These are phyloP conservation scores for Rhinoderma darwinii DNA, from an alignment of 2,113 vertebrate genomes.

Conservation along the genomic window DNA sequence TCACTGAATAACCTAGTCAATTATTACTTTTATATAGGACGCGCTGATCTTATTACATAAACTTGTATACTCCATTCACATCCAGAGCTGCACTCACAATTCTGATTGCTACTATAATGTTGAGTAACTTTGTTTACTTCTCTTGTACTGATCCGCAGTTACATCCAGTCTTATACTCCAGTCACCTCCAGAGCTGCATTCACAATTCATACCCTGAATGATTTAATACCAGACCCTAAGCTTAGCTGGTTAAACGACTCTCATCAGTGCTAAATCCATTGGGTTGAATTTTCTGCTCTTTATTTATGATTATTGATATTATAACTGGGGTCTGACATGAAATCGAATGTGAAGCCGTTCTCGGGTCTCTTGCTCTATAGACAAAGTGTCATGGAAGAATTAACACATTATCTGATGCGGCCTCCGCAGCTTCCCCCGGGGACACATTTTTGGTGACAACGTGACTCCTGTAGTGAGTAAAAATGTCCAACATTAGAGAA, in stretches of 20 bases:
- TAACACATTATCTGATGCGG: neutral
- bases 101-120: no score
- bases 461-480: neutral
- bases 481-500: slow-evolving; percentile 6
- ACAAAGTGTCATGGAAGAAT: neutral
- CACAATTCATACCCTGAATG: neutral
- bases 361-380: neutral
- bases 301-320: neutral
- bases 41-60: no score
- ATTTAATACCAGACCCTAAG: no score
- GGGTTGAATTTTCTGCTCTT: neutral
- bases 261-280: no score
- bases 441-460: slow-evolving; percentile 1
- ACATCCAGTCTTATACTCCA: neutral
- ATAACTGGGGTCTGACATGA: neutral
- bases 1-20: no score
- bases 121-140: no score
- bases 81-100: no score
- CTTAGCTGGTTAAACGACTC: no score
- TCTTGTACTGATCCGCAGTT: no score
- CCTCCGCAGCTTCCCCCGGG: neutral
- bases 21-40: no score
- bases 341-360: neutral
- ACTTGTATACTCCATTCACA: no score
- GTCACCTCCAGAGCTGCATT: neutral